Evolutionary conservation across 2,888 invertebrate species (phyloP).

Genomic region (Drosophila gaucha): DNA sequence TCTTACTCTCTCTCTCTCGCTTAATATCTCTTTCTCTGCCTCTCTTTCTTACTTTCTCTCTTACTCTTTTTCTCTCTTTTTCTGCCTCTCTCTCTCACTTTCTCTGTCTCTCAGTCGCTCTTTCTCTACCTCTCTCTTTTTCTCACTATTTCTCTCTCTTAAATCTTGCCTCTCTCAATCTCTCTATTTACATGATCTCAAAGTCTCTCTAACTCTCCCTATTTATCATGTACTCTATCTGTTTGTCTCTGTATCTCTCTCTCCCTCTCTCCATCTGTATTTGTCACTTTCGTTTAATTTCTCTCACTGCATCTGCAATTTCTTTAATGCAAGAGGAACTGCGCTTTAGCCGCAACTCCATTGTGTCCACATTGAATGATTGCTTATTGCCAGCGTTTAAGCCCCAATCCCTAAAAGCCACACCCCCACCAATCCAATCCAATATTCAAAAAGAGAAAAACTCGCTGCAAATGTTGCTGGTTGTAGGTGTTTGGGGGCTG

Average conservation of each 20-base stretch:
- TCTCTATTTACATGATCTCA: too few relatives aligned
- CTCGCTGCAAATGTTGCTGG: constrained; percentile 26
- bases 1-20: neutral
- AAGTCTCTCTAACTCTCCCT: too few relatives aligned
- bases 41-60: neutral
- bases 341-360: constrained; percentile 7
- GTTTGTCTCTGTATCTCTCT: neutral
- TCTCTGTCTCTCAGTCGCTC: too few relatives aligned
- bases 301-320: constrained; percentile 41
- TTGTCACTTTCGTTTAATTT: constrained; percentile 19
- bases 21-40: neutral
- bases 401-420: neutral
- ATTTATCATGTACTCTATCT: too few relatives aligned
- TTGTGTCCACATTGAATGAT: constrained; percentile 71
- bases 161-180: neutral
- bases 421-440: too few relatives aligned
- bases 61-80: neutral
- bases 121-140: too few relatives aligned
- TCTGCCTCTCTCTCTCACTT: neutral
- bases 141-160: neutral
- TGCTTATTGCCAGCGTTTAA: constrained; percentile 62
- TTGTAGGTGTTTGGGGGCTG: constrained; percentile 4
- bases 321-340: constrained; percentile 57
- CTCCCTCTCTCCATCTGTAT: neutral
- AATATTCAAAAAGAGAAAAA: too few relatives aligned